Evolutionary conservation across 2,113 vertebrate species (phyloP).

Genomic region (Datnioides undecimradiatus): DNA sequence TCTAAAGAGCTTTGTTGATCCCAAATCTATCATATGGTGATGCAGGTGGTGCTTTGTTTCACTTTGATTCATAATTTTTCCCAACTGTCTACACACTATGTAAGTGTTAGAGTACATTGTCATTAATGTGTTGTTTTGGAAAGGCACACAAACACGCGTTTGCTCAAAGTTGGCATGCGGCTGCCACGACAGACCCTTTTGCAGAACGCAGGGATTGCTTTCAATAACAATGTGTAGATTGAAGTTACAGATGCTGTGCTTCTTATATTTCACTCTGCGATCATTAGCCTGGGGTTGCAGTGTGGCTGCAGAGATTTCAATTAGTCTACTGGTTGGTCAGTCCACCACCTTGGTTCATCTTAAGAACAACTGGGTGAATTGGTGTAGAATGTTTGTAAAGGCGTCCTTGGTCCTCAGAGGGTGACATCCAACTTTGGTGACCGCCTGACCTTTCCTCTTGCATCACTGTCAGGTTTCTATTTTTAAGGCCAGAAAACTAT

Average conservation of each 20-base stretch:
- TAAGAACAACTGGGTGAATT: neutral
- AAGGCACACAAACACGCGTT: neutral
- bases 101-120: neutral
- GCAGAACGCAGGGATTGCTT: neutral
- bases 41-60: slow-evolving; percentile 48
- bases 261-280: neutral
- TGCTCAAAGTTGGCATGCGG: neutral
- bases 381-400: no score
- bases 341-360: neutral
- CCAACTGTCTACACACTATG: neutral
- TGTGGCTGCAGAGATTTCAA: no score
- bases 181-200: neutral
- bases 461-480: neutral
- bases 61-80: slow-evolving; percentile 13
- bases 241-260: neutral
- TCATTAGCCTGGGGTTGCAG: no score
- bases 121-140: neutral
- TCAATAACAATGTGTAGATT: neutral
- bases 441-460: neutral
- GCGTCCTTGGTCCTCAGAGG: neutral
- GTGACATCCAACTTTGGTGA: neutral
- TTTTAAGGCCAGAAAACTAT: no score
- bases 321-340: no score
- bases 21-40: slow-evolving; percentile 33
- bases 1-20: slow-evolving; percentile 33